Conservation (phyloP, 1,140 invertebrate species). For the Aphis gossypii region DNA sequence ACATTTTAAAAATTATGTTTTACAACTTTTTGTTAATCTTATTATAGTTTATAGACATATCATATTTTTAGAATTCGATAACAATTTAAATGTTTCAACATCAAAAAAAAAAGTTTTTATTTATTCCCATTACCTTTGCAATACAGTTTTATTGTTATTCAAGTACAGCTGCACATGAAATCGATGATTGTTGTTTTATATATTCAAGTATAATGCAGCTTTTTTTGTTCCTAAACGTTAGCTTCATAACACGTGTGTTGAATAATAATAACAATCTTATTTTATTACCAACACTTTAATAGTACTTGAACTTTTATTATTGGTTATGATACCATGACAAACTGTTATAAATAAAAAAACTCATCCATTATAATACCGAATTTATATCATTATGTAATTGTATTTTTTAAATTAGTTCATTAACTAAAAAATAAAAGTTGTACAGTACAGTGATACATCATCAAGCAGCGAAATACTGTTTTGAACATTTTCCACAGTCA, state of each 20-base stretch:
- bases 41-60: background rate
- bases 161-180: background rate
- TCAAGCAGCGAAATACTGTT: background rate
- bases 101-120: background rate
- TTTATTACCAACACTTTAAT: conserved; percentile 15
- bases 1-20: background rate
- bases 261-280: conserved; percentile 47
- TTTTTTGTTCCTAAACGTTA: background rate
- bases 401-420: background rate
- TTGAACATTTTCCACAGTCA: background rate
- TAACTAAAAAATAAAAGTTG: background rate
- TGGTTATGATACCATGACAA: background rate
- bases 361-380: background rate
- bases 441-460: background rate
- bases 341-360: background rate
- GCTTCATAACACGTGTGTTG: conserved; percentile 39
- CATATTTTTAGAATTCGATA: background rate
- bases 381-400: background rate
- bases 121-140: background rate
- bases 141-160: conserved; percentile 14
- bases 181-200: conserved; percentile 28
- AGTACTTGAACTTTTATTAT: background rate
- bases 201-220: background rate
- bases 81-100: background rate
- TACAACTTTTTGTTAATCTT: background rate